A percentile compares a stretch with the other conserved stretches of the same genome.
Evolutionary conservation across 2,888 invertebrate species (phyloP).

Genomic region (Leucophora obtusa): DNA sequence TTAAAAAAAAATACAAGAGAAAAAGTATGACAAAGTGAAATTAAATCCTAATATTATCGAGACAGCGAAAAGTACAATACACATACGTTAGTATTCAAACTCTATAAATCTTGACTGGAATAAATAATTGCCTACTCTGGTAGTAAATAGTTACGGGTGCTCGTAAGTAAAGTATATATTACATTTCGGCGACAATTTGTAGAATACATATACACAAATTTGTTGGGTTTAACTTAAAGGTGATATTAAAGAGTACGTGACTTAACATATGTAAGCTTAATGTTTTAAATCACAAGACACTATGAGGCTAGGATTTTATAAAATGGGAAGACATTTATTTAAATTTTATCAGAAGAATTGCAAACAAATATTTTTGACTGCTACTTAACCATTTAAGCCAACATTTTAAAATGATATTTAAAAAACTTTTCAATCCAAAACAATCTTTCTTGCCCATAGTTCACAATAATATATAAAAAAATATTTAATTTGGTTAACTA

Average conservation of each 20-base stretch:
- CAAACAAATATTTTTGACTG: too few relatives aligned
- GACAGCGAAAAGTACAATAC: constrained; percentile 4
- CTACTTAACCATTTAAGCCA: too few relatives aligned
- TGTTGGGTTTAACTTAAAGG: not conserved
- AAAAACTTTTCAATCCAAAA: too few relatives aligned
- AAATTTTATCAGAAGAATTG: too few relatives aligned
- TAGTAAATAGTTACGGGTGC: constrained; percentile 9
- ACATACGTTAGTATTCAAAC: constrained; percentile 21
- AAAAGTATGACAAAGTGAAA: constrained; percentile 52
- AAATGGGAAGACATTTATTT: too few relatives aligned
- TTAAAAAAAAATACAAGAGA: constrained; percentile 4
- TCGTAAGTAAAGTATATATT: not conserved
- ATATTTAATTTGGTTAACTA: constrained; percentile 4
- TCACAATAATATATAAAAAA: not conserved
- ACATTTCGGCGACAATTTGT: not conserved
- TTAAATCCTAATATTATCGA: constrained; percentile 28
- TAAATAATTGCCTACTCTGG: constrained; percentile 42
- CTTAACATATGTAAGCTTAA: constrained; percentile 12
- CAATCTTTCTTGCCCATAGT: not conserved
- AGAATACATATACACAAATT: not conserved
- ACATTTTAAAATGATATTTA: too few relatives aligned
- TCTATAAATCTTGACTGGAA: constrained; percentile 52
- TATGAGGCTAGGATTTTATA: too few relatives aligned
- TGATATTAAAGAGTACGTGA: constrained; percentile 17
- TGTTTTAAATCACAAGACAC: constrained; percentile 4